These are phyloP conservation scores for Eustalomyia histrio DNA, from an alignment of 2,888 invertebrate genomes.

Conservation along the genomic window DNA sequence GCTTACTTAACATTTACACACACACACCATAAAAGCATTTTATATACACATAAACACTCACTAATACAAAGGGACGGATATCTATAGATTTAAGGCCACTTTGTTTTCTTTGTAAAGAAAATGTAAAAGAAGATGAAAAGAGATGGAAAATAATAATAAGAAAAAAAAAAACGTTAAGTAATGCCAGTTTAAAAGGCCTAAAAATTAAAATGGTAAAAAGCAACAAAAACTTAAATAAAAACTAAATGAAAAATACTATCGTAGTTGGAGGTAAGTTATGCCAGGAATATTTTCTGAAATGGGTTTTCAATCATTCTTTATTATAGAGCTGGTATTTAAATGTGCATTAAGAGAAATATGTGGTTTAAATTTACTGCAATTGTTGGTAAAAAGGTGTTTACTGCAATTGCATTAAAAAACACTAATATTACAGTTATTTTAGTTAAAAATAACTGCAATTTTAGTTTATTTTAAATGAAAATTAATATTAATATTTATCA, in stretches of 20 bases:
- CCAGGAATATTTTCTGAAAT: neutral
- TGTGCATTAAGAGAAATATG: too few relatives aligned
- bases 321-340: too few relatives aligned
- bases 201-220: slow-evolving; percentile 48
- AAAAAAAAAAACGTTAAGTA: slow-evolving; percentile 50
- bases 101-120: slow-evolving; percentile 10
- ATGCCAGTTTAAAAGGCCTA: slow-evolving; percentile 56
- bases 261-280: neutral
- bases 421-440: too few relatives aligned
- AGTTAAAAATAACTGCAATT: too few relatives aligned
- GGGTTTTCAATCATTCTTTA: too few relatives aligned
- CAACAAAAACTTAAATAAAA: too few relatives aligned
- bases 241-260: slow-evolving; percentile 16
- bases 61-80: slow-evolving; percentile 7
- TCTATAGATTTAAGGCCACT: slow-evolving; percentile 37
- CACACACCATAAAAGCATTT: neutral
- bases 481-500: too few relatives aligned
- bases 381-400: too few relatives aligned
- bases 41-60: neutral
- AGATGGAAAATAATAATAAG: slow-evolving; percentile 12
- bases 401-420: too few relatives aligned
- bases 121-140: neutral
- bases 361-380: too few relatives aligned
- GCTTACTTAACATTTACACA: slow-evolving; percentile 41
- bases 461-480: too few relatives aligned